These are phyloP conservation scores for Pseudoips prasinana DNA, from an alignment of 2,888 invertebrate genomes.

Conservation along the genomic window DNA sequence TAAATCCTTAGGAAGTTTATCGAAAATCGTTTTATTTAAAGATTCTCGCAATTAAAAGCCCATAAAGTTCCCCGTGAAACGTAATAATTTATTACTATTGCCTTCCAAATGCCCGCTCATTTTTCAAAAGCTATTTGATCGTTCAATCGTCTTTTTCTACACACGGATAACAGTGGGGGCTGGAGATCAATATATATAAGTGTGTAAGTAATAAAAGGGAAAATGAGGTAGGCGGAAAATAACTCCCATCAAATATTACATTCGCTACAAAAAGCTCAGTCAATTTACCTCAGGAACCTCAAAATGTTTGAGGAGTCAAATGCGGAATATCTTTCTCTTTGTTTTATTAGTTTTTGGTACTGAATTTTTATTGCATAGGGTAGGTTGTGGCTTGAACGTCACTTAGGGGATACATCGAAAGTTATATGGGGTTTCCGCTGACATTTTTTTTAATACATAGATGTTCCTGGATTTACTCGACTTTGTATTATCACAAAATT, in stretches of 20 bases:
- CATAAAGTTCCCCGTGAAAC: too few species aligned
- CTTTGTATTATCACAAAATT: too few species aligned
- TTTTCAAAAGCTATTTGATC: constrained; percentile 19
- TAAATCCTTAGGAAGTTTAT: too few species aligned
- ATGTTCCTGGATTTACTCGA: too few species aligned
- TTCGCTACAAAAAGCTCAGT: constrained; percentile 23
- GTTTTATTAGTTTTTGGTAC: constrained; percentile 8
- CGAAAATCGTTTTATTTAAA: too few species aligned
- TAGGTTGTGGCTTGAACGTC: too few species aligned
- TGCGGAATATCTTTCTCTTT: constrained; percentile 8
- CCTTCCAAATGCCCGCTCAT: constrained; percentile 11
- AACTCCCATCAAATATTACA: constrained; percentile 16
- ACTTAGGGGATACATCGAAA: too few species aligned
- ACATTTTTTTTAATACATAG: too few species aligned
- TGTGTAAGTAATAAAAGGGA: constrained; percentile 21
- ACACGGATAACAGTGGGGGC: constrained; percentile 10
- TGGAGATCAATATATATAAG: constrained; percentile 19
- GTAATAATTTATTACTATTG: constrained; percentile 7
- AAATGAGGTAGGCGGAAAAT: constrained; percentile 14
- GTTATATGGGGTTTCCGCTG: too few species aligned
- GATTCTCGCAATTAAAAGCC: too few species aligned
- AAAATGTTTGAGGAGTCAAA: constrained; percentile 15
- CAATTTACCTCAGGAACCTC: constrained; percentile 16
- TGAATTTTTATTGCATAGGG: too few species aligned
- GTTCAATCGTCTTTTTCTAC: constrained; percentile 14